Conservation (phyloP, 2,797 vertebrate species). For the Streptopelia turtur region DNA sequence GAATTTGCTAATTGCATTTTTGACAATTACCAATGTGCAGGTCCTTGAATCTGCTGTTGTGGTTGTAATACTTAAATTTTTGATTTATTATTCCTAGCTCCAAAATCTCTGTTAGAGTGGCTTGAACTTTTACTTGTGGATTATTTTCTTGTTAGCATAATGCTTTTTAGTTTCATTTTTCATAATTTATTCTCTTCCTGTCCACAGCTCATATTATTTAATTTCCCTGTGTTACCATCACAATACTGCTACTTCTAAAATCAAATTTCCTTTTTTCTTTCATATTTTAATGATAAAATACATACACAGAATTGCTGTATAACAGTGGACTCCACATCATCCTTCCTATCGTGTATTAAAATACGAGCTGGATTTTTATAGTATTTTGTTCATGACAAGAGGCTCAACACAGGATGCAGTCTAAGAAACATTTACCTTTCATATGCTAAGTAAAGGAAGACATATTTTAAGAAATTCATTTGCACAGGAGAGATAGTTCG, state of each 20-base stretch:
- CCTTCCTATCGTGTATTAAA: neutral
- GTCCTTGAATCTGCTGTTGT: neutral
- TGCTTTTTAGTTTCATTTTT: neutral
- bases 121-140: neutral
- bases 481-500: neutral
- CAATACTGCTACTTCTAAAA: neutral
- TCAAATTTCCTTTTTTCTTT: slow-evolving; percentile 41
- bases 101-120: neutral
- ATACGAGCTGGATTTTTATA: neutral
- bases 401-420: neutral
- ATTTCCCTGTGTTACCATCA: neutral
- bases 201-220: neutral
- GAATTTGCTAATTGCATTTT: neutral
- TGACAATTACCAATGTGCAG: neutral
- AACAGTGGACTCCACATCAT: neutral
- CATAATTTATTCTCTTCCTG: neutral
- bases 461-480: neutral
- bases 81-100: neutral
- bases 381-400: neutral
- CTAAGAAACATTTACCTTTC: slow-evolving; percentile 27
- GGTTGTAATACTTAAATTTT: neutral
- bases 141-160: slow-evolving; percentile 1
- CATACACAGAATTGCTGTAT: neutral
- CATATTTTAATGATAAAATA: neutral
- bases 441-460: slow-evolving; percentile 18